Evolutionary conservation across 2,888 invertebrate genomes (phyloP).

Genomic region (Peribatodes rhomboidaria): DNA sequence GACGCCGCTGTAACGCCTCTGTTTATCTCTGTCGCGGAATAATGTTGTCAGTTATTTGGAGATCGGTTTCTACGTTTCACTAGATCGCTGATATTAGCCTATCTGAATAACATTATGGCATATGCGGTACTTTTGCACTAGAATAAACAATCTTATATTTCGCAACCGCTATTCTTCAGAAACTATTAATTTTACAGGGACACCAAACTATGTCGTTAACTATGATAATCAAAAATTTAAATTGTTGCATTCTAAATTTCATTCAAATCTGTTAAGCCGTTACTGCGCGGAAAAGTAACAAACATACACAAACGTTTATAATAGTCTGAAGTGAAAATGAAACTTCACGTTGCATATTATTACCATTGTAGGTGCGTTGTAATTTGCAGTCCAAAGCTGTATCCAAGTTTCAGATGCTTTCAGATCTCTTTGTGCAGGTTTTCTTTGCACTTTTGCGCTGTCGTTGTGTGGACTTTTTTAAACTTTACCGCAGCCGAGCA

Average conservation of each 20-base stretch:
- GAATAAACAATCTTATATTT: too few species aligned
- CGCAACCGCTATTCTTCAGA: too few species aligned
- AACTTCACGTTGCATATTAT: neutral
- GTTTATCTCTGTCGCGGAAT: slow-evolving; percentile 67
- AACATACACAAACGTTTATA: neutral
- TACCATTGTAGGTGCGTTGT: slow-evolving; percentile 53
- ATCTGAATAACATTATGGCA: neutral
- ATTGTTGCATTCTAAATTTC: too few species aligned
- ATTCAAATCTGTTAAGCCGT: too few species aligned
- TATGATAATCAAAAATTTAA: too few species aligned
- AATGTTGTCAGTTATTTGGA: slow-evolving; percentile 18
- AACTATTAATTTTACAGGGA: too few species aligned
- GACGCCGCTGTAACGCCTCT: slow-evolving; percentile 57
- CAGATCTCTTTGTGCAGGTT: slow-evolving; percentile 78
- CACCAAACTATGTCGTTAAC: too few species aligned
- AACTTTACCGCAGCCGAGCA: slow-evolving; percentile 60
- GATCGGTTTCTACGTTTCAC: slow-evolving; percentile 15
- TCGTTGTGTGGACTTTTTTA: slow-evolving; percentile 73
- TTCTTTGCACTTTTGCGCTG: slow-evolving; percentile 78
- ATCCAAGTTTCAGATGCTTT: slow-evolving; percentile 81
- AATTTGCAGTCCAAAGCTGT: slow-evolving; percentile 81
- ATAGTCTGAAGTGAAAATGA: neutral
- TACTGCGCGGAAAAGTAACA: neutral
- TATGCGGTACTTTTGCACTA: neutral
- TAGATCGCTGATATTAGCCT: neutral